These are phyloP conservation scores for Sebastes jordani DNA, from an alignment of 2,797 vertebrate genomes.

Conservation along the genomic window DNA sequence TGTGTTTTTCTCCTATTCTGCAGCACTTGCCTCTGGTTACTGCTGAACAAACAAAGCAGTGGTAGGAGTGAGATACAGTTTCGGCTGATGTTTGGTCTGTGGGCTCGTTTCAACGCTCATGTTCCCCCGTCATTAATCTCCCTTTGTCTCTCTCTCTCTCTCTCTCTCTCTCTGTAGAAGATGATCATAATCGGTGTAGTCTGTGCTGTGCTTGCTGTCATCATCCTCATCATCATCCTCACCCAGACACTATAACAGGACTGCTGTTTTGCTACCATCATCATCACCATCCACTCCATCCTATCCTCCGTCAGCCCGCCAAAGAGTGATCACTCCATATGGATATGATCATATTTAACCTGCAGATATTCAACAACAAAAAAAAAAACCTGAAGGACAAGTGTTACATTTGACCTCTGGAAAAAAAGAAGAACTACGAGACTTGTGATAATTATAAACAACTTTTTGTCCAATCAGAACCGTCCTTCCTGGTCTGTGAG, in stretches of 20 bases:
- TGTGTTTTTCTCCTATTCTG: constrained; percentile 12
- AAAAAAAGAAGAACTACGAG: not conserved
- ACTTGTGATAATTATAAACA: not conserved
- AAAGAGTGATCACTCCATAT: constrained; percentile 24
- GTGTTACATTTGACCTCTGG: not conserved
- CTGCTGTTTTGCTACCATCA: not conserved
- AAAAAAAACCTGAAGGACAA: not conserved
- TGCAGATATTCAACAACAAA: not conserved
- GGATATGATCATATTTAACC: constrained; percentile 8
- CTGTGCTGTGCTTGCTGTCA: constrained; percentile 65
- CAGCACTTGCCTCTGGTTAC: constrained; percentile 26
- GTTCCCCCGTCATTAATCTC: constrained; percentile 5
- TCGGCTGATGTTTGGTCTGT: constrained; percentile 5
- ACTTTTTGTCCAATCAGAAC: not conserved
- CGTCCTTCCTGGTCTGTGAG: not conserved
- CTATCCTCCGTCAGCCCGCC: constrained; percentile 23
- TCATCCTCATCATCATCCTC: constrained; percentile 77
- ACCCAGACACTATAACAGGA: constrained; percentile 65
- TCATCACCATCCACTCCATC: constrained; percentile 38
- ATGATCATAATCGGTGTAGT: constrained; percentile 69
- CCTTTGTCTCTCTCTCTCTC: constrained; percentile 21
- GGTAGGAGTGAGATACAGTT: not conserved
- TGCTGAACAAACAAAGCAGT: constrained; percentile 34
- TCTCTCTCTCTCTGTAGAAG: constrained; percentile 70
- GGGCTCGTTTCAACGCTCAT: not conserved